phyloP scores from a whole-genome alignment of 2,113 vertebrate genomes.

The Hemibates koningsi region DNA sequence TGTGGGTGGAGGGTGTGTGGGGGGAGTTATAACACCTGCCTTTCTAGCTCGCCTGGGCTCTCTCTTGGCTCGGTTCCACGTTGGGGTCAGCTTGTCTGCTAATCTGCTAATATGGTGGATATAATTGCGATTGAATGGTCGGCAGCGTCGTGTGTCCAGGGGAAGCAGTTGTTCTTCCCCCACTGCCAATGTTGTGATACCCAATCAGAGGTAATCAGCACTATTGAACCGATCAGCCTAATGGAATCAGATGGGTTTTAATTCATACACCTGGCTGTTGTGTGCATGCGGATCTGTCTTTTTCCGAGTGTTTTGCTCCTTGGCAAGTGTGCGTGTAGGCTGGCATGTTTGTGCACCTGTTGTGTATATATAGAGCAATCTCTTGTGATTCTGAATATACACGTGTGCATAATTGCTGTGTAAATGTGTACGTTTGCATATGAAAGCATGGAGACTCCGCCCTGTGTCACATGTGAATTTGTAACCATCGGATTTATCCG shows the following conservation, averaged over 20 bases:
- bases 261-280: slow-evolving; percentile 55
- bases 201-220: slow-evolving; percentile 60
- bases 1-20: background rate
- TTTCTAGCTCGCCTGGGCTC: slow-evolving; percentile 39
- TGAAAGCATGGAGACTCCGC: background rate
- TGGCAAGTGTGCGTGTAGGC: background rate
- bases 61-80: slow-evolving; percentile 52
- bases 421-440: background rate
- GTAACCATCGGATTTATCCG: background rate
- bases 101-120: slow-evolving; percentile 71
- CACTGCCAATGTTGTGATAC: slow-evolving; percentile 64
- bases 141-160: slow-evolving; percentile 20
- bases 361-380: background rate
- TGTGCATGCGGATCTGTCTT: background rate
- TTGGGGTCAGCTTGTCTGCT: slow-evolving; percentile 66
- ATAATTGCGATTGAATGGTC: slow-evolving; percentile 71
- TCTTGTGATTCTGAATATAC: background rate
- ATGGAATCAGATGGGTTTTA: slow-evolving; percentile 53
- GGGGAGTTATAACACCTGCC: slow-evolving; percentile 58
- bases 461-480: background rate
- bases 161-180: slow-evolving; percentile 52
- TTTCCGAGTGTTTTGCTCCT: background rate
- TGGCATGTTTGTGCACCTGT: background rate
- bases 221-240: slow-evolving; percentile 44
- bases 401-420: background rate